Conservation (phyloP, 2,113 vertebrate species). For the Sylvicapra grimmia region DNA sequence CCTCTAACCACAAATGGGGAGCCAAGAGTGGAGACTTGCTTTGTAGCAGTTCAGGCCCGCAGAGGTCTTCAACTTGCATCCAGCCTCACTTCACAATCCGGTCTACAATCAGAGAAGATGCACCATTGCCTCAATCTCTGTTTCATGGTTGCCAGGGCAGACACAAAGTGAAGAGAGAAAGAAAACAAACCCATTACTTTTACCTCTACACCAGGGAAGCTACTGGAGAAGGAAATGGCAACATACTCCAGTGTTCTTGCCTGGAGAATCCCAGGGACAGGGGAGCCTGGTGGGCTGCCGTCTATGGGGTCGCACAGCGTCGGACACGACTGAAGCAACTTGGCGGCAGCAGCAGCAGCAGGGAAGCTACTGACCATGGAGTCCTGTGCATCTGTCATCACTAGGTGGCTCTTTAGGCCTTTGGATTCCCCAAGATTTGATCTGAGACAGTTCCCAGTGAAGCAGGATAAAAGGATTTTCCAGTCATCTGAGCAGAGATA, state of each 20-base stretch:
- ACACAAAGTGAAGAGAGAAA: not conserved
- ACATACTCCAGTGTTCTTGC: no score
- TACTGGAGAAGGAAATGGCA: not conserved
- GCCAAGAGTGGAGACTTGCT: not conserved
- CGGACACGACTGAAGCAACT: no score
- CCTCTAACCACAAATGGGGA: not conserved
- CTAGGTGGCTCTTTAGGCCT: slow-evolving; percentile 46
- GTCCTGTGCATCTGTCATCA: not conserved
- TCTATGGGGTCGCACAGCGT: no score
- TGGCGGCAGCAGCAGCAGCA: no score
- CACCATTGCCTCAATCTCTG: not conserved
- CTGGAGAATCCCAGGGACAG: no score
- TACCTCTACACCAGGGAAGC: not conserved
- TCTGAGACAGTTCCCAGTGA: not conserved
- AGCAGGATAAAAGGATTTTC: slow-evolving; percentile 54
- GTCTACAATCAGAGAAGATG: not conserved
- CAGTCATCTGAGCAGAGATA: slow-evolving; percentile 37
- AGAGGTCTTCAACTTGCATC: not conserved
- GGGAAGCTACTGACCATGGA: not conserved
- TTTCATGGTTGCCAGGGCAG: not conserved
- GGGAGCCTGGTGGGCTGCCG: no score
- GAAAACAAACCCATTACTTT: not conserved
- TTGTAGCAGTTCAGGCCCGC: not conserved
- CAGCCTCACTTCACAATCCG: not conserved
- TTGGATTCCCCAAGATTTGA: not conserved